phyloP scores from a whole-genome alignment of 1,140 invertebrate genomes.

The Ostrea denselamellosa region DNA sequence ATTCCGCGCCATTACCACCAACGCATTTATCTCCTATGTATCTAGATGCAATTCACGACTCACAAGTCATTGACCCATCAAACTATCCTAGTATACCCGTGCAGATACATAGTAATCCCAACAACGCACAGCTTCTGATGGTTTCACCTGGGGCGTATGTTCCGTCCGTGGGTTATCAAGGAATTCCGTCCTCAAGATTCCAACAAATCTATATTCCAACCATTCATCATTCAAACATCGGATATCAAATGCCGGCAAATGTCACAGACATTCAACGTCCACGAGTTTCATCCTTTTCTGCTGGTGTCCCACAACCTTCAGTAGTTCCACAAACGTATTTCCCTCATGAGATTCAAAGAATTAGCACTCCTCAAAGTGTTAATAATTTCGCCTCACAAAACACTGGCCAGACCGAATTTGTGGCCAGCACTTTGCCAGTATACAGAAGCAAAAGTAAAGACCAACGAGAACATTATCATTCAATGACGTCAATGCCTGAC shows the following conservation, averaged over 20 bases:
- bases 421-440: neutral
- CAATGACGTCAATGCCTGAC: slow-evolving; percentile 28
- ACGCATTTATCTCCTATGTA: slow-evolving; percentile 30
- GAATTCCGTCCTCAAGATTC: neutral
- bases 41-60: neutral
- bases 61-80: neutral
- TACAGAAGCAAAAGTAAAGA: slow-evolving; percentile 26
- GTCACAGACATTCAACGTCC: neutral
- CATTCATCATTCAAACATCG: neutral
- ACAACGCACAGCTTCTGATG: neutral
- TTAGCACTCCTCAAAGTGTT: neutral
- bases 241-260: neutral
- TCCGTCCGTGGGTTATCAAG: neutral
- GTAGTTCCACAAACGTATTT: neutral
- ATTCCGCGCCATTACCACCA: neutral
- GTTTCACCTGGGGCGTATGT: neutral
- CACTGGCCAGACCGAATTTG: neutral
- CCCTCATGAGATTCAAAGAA: neutral
- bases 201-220: slow-evolving; percentile 1
- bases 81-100: neutral
- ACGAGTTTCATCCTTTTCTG: neutral
- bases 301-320: neutral
- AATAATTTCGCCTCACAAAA: neutral
- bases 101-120: neutral
- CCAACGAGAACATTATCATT: slow-evolving; percentile 17